These are phyloP conservation scores for Globodera rostochiensis DNA, from an alignment of 1,140 invertebrate species.

Conservation along the genomic window DNA sequence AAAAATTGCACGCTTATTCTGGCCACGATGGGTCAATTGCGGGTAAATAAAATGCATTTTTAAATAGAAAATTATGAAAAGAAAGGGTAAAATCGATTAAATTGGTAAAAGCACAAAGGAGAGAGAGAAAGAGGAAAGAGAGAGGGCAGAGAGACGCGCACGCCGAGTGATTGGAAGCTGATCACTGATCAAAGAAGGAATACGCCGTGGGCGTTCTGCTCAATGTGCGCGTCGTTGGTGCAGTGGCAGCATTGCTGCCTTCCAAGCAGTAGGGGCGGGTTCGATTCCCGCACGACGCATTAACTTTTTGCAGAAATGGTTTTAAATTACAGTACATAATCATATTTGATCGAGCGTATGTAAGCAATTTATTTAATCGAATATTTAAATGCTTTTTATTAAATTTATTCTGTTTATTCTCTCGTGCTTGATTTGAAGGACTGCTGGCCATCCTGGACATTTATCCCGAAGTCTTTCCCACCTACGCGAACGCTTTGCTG, in stretches of 20 bases:
- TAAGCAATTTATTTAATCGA: neutral
- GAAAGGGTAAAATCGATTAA: no score
- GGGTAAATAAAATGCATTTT: neutral
- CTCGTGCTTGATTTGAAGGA: neutral
- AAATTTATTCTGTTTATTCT: no score
- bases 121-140: no score
- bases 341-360: neutral
- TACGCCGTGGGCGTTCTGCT: neutral
- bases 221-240: slow-evolving; percentile 1
- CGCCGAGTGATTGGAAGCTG: no score
- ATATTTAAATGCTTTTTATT: no score
- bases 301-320: neutral
- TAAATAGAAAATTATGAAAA: no score
- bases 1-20: slow-evolving; percentile 19
- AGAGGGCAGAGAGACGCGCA: no score
- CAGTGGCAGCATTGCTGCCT: slow-evolving; percentile 11
- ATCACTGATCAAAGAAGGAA: no score
- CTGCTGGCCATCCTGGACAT: neutral
- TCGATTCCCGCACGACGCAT: slow-evolving; percentile 17
- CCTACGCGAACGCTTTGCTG: slow-evolving; percentile 11
- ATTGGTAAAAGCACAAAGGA: no score
- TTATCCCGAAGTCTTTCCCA: slow-evolving; percentile 3
- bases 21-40: slow-evolving; percentile 23
- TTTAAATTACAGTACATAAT: neutral
- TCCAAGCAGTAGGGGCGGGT: slow-evolving; percentile 12